These are phyloP conservation scores for Anthopleura xanthogrammica DNA, from an alignment of 92 coral and sea anemone genomes.

Conservation along the genomic window DNA sequence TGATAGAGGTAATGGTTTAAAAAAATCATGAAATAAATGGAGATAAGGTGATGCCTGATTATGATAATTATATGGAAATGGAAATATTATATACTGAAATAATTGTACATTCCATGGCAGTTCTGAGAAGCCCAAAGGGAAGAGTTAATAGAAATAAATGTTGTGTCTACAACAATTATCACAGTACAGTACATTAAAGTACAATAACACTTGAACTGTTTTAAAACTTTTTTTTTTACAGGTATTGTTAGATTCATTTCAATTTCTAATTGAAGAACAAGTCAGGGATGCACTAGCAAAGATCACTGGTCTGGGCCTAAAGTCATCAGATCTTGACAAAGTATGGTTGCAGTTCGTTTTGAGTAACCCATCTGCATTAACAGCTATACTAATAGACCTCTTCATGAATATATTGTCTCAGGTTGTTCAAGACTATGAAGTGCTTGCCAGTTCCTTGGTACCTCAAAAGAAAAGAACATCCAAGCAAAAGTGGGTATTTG, in stretches of 20 bases:
- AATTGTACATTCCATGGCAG: too few relatives aligned
- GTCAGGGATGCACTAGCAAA: slow-evolving; percentile 56
- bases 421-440: slow-evolving; percentile 36
- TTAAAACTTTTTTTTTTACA: not conserved
- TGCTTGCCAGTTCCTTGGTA: slow-evolving; percentile 15
- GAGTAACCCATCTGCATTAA: not conserved
- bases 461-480: slow-evolving; percentile 4
- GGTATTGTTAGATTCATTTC: slow-evolving; percentile 64
- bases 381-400: too few relatives aligned
- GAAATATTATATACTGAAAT: too few relatives aligned
- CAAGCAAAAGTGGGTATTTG: slow-evolving; percentile 22
- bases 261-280: slow-evolving; percentile 32
- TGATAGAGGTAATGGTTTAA: slow-evolving; percentile 52
- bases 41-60: too few relatives aligned
- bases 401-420: not conserved
- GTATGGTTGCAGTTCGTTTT: slow-evolving; percentile 24
- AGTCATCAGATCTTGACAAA: slow-evolving; percentile 42
- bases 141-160: too few relatives aligned
- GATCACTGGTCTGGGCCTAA: slow-evolving; percentile 67
- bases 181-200: too few relatives aligned
- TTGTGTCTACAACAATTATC: too few relatives aligned
- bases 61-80: too few relatives aligned
- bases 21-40: too few relatives aligned
- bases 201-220: not conserved
- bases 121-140: too few relatives aligned